phyloP scores from a whole-genome alignment of 2,888 invertebrate species.

The Idaea aversata region DNA sequence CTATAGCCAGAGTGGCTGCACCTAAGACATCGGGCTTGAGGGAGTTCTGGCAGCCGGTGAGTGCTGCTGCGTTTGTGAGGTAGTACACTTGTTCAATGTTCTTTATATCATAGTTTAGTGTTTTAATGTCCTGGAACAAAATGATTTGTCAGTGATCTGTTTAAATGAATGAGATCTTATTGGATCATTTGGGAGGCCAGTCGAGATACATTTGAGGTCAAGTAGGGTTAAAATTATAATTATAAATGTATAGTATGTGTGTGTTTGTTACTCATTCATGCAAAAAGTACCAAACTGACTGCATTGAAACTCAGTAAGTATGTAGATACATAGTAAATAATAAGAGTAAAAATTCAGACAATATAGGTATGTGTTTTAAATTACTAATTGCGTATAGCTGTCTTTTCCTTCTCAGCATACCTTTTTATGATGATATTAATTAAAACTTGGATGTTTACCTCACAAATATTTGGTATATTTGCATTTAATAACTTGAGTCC shows the following conservation, averaged over 20 bases:
- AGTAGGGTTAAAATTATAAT: too few relatives aligned
- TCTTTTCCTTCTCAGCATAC: too few relatives aligned
- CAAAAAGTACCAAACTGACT: too few relatives aligned
- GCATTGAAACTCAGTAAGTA: too few relatives aligned
- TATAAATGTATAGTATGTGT: too few relatives aligned
- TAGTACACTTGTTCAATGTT: constrained; percentile 83
- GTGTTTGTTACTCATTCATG: too few relatives aligned
- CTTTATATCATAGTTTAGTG: constrained; percentile 56
- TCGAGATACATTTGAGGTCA: too few relatives aligned
- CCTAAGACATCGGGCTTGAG: constrained; percentile 72
- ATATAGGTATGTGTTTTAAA: too few relatives aligned
- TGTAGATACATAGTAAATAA: too few relatives aligned
- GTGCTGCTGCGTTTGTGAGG: constrained; percentile 81
- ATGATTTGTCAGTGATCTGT: background rate
- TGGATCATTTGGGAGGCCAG: background rate
- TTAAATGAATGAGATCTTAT: background rate
- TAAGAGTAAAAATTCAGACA: too few relatives aligned
- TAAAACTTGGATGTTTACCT: constrained; percentile 63
- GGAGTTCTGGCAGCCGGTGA: constrained; percentile 77
- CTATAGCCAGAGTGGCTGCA: constrained; percentile 79
- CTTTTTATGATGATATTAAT: too few relatives aligned
- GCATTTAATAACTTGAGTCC: constrained; percentile 86
- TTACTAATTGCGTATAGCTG: too few relatives aligned
- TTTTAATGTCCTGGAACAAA: constrained; percentile 53
- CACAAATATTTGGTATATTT: constrained; percentile 79